phyloP scores from a whole-genome alignment of 1,140 invertebrate genomes.

The Nephila pilipes region DNA sequence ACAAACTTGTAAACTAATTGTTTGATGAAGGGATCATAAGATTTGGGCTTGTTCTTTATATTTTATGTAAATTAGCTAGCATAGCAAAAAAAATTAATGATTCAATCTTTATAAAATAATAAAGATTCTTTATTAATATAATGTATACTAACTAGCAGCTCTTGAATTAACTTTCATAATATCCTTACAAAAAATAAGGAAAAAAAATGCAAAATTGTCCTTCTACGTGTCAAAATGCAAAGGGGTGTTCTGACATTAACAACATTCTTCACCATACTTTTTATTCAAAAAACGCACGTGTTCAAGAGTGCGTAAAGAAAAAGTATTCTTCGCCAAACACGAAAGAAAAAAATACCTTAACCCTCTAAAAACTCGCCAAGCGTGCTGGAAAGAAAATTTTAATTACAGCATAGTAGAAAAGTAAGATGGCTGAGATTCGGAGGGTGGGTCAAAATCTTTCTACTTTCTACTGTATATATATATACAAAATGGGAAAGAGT shows the following conservation, averaged over 20 bases:
- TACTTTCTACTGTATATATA: background rate
- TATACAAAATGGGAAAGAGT: background rate
- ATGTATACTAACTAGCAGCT: background rate
- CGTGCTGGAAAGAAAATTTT: constrained; percentile 41
- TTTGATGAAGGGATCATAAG: no score
- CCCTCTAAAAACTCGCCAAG: constrained; percentile 1
- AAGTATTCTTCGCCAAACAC: background rate
- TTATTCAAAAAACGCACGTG: background rate
- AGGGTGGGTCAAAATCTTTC: no score
- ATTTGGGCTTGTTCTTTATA: no score
- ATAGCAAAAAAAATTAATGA: no score
- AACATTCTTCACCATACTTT: background rate
- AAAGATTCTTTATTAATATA: background rate
- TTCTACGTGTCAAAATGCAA: background rate
- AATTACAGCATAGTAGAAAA: constrained; percentile 18
- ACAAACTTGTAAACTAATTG: no score
- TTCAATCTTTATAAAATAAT: no score
- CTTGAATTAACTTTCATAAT: background rate
- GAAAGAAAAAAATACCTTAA: background rate
- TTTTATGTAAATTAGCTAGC: no score
- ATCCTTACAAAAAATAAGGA: background rate
- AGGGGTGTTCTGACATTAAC: background rate
- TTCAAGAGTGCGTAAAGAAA: constrained; percentile 5
- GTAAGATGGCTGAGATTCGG: background rate
- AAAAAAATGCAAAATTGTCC: background rate